phyloP scores from a whole-genome alignment of 2,797 vertebrate species.

The Amblyraja radiata region DNA sequence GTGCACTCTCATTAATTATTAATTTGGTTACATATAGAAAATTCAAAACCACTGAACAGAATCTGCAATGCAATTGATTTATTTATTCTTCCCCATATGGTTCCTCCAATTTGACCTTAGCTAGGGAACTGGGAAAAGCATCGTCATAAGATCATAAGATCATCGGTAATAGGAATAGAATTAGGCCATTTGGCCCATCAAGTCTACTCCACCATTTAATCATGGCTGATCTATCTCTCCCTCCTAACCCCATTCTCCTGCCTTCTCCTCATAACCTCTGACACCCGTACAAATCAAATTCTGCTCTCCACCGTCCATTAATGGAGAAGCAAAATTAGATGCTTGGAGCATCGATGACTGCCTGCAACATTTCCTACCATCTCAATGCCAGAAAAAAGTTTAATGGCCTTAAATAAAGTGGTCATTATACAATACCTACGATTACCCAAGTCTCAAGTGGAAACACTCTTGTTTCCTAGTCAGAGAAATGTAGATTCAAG shows the following conservation, averaged over 20 bases:
- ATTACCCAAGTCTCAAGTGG: not conserved
- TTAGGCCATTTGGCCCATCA: too few relatives aligned
- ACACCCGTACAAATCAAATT: too few relatives aligned
- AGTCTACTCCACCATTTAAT: too few relatives aligned
- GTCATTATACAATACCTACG: not conserved
- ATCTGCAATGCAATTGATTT: not conserved
- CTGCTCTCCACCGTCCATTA: not conserved
- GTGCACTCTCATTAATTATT: not conserved
- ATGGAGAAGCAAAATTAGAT: not conserved
- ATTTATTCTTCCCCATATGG: not conserved
- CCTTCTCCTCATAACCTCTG: too few relatives aligned
- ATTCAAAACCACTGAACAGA: not conserved
- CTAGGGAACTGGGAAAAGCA: not conserved
- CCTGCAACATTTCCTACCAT: not conserved
- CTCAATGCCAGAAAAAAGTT: not conserved
- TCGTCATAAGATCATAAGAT: too few relatives aligned
- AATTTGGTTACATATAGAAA: not conserved
- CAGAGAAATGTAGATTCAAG: not conserved
- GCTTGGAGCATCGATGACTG: too few relatives aligned
- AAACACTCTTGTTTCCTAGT: not conserved
- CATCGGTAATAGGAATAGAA: too few relatives aligned
- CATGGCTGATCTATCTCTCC: too few relatives aligned
- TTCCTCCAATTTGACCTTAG: not conserved
- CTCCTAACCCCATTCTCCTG: too few relatives aligned
- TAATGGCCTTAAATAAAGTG: not conserved